Evolutionary conservation across 2,797 vertebrate genomes (phyloP), one percentile per base, ranked within the genome.

Genomic region (Alosa sapidissima): DNA sequence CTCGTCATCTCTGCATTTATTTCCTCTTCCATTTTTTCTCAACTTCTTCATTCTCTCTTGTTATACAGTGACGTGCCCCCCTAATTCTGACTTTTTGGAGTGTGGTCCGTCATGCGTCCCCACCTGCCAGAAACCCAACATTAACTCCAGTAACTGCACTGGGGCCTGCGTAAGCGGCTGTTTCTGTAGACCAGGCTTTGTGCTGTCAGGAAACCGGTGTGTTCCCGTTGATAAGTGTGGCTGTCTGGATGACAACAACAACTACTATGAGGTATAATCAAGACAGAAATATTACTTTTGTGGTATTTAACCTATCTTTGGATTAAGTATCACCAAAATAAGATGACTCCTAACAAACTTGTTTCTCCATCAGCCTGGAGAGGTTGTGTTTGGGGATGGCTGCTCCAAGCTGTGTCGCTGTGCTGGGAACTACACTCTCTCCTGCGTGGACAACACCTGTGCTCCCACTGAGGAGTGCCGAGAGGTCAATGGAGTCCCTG

Each of bases 151-250:
- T 82, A 94, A 91, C 89, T 96, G 96, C 10, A 89, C 89, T 52
- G 89, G 91, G 11, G 89, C 89, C 52, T 97, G 96, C 85, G 91
- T 91, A 75, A 94, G 88, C 0, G 94, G 90, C 82, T 95, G 96
- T 82, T 94, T 95, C 92, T 97, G 96, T 82, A 93, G 95, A 86
- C 92, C 93, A 28, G 96, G 96, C 6, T 96, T 92, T 88, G 91
- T 97, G 88, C 94, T 95, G 84, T 92, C 90, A n/a, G 92, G 92
- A 7, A 84, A 62, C 2, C 89, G 7, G 14, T 96, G 96, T 85
- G 90, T 96, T 81, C 93, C 88, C 0, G 85, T 94, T 48, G 93
- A 95, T 13, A 91, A 92, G 86, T 96, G 96, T 87, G 90, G 91
- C 52, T 97, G 96, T 85, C 86, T 95, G 89, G 94, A 96, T 83